phyloP scores from a whole-genome alignment of 2,797 vertebrate species.

The Darevskia nairensis region DNA sequence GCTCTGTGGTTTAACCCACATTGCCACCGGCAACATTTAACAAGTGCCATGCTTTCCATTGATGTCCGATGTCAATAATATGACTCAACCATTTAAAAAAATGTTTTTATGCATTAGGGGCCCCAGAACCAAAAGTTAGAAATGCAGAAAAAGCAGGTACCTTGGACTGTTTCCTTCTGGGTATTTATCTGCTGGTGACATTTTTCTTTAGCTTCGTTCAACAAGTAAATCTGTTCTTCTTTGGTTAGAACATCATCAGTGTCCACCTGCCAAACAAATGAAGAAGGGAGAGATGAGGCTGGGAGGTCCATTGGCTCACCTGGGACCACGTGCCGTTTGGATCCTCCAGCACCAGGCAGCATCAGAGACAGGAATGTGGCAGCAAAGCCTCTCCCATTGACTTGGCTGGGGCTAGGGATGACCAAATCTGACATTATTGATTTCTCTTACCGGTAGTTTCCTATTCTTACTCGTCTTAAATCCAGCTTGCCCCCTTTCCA shows the following conservation, averaged over 20 bases:
- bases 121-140: neutral
- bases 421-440: too few relatives aligned
- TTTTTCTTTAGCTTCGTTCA: conserved; percentile 83
- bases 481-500: too few relatives aligned
- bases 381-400: neutral
- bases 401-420: neutral
- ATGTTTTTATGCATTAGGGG: too few relatives aligned
- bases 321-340: neutral
- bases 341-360: neutral
- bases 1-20: too few relatives aligned
- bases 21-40: neutral
- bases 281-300: neutral
- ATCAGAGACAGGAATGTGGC: neutral
- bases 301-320: neutral
- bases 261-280: conserved; percentile 79
- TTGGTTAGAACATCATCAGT: conserved; percentile 88
- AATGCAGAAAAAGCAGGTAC: conserved; percentile 49
- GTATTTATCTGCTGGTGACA: conserved; percentile 83
- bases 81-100: neutral
- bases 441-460: too few relatives aligned
- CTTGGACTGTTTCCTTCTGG: conserved; percentile 79
- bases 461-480: too few relatives aligned
- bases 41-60: neutral
- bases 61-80: neutral
- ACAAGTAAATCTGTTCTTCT: conserved; percentile 87